Evolutionary conservation across 2,113 vertebrate genomes (phyloP), one percentile per base, ranked within the genome.

Genomic region (Thymallus thymallus): DNA sequence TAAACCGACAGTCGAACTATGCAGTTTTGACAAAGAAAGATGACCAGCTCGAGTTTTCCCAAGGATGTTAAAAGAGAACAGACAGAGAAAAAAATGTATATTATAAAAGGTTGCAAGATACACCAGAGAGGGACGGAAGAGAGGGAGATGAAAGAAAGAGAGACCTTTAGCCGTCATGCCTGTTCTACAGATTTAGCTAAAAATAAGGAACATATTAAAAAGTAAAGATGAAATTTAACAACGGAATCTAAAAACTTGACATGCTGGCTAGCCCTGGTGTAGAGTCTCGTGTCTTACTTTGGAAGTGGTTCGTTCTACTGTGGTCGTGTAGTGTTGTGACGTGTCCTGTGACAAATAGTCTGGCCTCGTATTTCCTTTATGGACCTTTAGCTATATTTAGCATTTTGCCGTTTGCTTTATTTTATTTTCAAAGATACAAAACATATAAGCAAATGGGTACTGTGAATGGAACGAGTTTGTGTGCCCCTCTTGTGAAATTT

Each of bases 1-100:
- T 81, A 80, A 74, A 75, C 13, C 65, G 76, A 80, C 76, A 26
- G 89, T 89, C 82, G 75, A 91, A 90, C 90, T 92, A 92, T 92
- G 91, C 93, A 93, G 91, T 87, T 91, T 88, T 86, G 89, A 86
- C 81, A 81, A 69, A 80, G 68, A 68, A 75, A 78, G 76, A 2
- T 1, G 64, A 81, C 48, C 48, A 74, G 7, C 6, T 46, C 6
- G 13, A 63, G 6, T 24, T 24, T 70, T 35, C 55, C 13, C 58
- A 6, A 0, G 72, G 69, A 62, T 16, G 79, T 77, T 87, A 81
- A 83, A 82, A 81, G 69, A 84, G 71, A 67, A 82, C 48, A 2
- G 23, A 18, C 14, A 18, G 6, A 26, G 4, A 32, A 6, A 12
- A 13, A 24, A 23, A 3, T 23, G 18, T 64, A 20, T 20, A 51